Conservation (phyloP, 2,888 invertebrate species). For the Platerodrilus igneus region DNA sequence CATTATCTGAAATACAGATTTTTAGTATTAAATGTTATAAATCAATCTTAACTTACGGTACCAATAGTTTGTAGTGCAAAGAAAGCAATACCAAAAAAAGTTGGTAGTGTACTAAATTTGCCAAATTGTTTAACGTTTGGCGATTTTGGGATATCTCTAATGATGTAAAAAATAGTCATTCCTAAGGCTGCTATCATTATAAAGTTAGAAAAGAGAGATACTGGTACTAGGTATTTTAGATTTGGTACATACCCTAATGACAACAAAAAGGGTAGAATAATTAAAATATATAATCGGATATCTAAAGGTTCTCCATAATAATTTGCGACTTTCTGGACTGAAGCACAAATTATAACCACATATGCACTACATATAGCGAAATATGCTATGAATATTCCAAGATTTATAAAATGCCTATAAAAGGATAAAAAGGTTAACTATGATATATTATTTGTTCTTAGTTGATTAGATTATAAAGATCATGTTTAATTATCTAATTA, state of each 20-base stretch:
- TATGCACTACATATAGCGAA: conserved; percentile 97
- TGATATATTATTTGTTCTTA: too few species aligned
- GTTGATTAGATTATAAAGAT: too few species aligned
- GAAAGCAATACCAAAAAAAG: conserved; percentile 92
- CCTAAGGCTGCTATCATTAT: conserved; percentile 83
- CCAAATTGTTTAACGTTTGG: conserved; percentile 42
- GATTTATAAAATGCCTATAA: conserved; percentile 60
- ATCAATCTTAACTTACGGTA: conserved; percentile 48
- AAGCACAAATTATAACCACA: conserved; percentile 85
- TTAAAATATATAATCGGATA: conserved; percentile 61
- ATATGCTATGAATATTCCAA: conserved; percentile 83
- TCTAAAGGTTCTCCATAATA: conserved; percentile 53
- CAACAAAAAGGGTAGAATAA: conserved; percentile 68
- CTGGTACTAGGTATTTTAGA: conserved; percentile 84
- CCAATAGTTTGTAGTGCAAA: conserved; percentile 98
- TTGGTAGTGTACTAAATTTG: conserved; percentile 61
- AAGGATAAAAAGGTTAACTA: too few species aligned
- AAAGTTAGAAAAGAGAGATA: conserved; percentile 88
- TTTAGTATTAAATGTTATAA: background rate
- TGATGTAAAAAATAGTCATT: conserved; percentile 84
- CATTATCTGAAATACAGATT: conserved; percentile 60
- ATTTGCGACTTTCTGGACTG: conserved; percentile 67
- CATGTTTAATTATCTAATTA: too few species aligned
- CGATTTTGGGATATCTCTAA: conserved; percentile 57
- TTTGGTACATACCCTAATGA: conserved; percentile 82